Conservation (phyloP, 2,797 vertebrate species). For the Hafferia zeledoni region DNA sequence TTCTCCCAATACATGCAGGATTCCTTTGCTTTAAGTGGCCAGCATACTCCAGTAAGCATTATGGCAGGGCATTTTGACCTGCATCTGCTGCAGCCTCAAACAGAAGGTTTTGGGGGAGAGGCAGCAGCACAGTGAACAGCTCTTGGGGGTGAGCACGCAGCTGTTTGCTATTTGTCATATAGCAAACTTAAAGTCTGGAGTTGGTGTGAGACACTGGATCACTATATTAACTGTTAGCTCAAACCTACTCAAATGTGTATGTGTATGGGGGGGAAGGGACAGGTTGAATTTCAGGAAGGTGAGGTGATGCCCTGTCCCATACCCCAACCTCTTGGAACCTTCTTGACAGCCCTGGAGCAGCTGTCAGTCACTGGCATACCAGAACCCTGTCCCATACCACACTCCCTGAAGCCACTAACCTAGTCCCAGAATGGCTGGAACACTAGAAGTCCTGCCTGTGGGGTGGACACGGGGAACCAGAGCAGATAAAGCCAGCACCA, state of each 20-base stretch:
- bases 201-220: not conserved
- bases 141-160: not conserved
- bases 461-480: not conserved
- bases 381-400: not conserved
- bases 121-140: not conserved
- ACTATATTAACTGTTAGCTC: not conserved
- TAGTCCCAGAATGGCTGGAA: not conserved
- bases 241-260: not conserved
- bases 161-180: not conserved
- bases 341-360: not conserved
- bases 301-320: not conserved
- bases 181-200: not conserved
- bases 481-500: not conserved
- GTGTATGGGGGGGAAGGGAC: not conserved
- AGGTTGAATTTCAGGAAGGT: not conserved
- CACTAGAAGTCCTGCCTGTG: not conserved
- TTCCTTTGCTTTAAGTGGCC: not conserved
- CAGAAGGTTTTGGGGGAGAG: not conserved
- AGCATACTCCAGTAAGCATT: fast-evolving
- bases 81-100: fast-evolving
- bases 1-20: fast-evolving
- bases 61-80: not conserved
- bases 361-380: not conserved
- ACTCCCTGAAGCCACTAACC: not conserved
- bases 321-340: not conserved